These are phyloP conservation scores for Alaudala cheleensis DNA, from an alignment of 2,113 vertebrate genomes.

Conservation along the genomic window DNA sequence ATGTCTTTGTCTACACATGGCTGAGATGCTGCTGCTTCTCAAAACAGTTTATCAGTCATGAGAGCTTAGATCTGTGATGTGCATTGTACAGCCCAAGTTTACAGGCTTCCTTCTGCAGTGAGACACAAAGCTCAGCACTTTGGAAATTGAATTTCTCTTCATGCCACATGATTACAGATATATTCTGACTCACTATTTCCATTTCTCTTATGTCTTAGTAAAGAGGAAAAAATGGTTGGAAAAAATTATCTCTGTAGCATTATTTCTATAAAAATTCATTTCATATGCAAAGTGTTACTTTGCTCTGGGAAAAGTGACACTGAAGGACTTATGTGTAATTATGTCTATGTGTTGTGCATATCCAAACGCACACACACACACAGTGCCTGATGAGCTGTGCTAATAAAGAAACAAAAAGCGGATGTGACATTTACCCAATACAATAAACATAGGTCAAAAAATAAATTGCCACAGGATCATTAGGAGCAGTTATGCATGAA, in stretches of 20 bases:
- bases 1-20: background rate
- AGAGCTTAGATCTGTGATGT: background rate
- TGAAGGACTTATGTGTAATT: slow-evolving; percentile 7
- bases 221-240: background rate
- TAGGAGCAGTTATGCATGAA: background rate
- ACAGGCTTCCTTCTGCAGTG: background rate
- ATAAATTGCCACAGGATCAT: background rate
- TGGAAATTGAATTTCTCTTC: slow-evolving; percentile 28
- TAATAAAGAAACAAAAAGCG: slow-evolving; percentile 22
- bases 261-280: slow-evolving; percentile 44
- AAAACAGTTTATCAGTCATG: background rate
- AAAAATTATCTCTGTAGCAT: background rate
- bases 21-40: background rate
- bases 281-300: slow-evolving; percentile 17
- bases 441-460: slow-evolving; percentile 44
- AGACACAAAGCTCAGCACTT: background rate
- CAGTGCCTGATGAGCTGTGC: background rate
- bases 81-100: background rate
- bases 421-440: slow-evolving; percentile 4
- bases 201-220: background rate
- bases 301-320: slow-evolving; percentile 7
- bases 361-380: background rate
- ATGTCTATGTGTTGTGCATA: slow-evolving; percentile 35
- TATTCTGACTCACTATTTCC: slow-evolving; percentile 16
- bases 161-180: background rate